Evolutionary conservation across 2,797 vertebrate species (phyloP).

Genomic region (Poecilia picta): DNA sequence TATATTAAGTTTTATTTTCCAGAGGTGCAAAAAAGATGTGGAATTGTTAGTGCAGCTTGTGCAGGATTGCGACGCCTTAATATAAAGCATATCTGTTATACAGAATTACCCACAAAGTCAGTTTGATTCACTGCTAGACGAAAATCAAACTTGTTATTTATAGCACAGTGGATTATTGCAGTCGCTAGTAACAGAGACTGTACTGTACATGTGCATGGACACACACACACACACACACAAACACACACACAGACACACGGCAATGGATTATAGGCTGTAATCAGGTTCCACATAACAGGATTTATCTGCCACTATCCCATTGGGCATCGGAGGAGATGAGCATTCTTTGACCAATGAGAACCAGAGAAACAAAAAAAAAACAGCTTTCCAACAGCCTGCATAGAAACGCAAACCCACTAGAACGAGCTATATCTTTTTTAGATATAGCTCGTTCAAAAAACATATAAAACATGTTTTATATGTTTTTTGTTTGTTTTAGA

Average conservation of each 20-base stretch:
- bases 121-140: conserved; percentile 41
- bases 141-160: conserved; percentile 78
- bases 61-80: background rate
- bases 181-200: conserved; percentile 39
- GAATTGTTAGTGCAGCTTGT: background rate
- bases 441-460: no score
- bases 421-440: background rate
- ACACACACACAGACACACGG: conserved; percentile 34
- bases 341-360: conserved; percentile 48
- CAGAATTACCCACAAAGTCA: conserved; percentile 35
- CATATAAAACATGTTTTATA: background rate
- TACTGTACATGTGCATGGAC: conserved; percentile 34
- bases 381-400: background rate
- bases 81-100: background rate
- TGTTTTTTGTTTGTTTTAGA: background rate
- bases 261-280: conserved; percentile 79
- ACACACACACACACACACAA: conserved; percentile 31
- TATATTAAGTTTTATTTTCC: background rate
- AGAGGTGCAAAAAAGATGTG: background rate
- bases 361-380: conserved; percentile 1
- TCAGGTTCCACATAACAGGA: conserved; percentile 81
- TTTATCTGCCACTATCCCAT: conserved; percentile 68
- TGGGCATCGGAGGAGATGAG: conserved; percentile 59
- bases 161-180: conserved; percentile 73
- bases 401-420: conserved; percentile 8